These are phyloP conservation scores for Oplegnathus fasciatus DNA, from an alignment of 2,113 vertebrate species.

Conservation along the genomic window DNA sequence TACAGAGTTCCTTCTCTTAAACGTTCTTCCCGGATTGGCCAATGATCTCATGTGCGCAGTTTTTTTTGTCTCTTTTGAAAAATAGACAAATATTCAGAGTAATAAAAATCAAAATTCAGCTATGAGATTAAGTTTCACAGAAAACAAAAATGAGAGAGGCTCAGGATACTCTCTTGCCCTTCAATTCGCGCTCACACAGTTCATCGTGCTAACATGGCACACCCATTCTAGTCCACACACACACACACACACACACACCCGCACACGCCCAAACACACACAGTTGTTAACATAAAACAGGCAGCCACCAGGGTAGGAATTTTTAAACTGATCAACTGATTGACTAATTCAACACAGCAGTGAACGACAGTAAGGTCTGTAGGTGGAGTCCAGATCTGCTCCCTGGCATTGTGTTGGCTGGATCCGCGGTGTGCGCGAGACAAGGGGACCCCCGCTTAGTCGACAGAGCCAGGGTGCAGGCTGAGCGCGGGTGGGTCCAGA, in stretches of 20 bases:
- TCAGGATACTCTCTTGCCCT: constrained; percentile 43
- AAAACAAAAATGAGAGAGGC: constrained; percentile 52
- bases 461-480: constrained; percentile 96
- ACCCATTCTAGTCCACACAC: constrained; percentile 34
- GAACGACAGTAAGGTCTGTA: constrained; percentile 75
- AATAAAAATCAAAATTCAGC: constrained; percentile 63
- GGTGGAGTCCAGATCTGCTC: constrained; percentile 77
- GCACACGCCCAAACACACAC: constrained; percentile 23
- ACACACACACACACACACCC: constrained; percentile 26
- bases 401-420: constrained; percentile 71
- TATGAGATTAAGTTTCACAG: constrained; percentile 64
- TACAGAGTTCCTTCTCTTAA: constrained; percentile 73
- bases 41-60: constrained; percentile 46
- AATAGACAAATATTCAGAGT: constrained; percentile 71
- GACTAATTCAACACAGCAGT: constrained; percentile 78
- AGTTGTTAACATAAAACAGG: constrained; percentile 66
- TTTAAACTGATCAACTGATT: constrained; percentile 71
- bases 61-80: constrained; percentile 56
- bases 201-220: constrained; percentile 48
- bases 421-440: constrained; percentile 42
- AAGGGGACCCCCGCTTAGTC: constrained; percentile 84
- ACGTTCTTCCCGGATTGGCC: constrained; percentile 66
- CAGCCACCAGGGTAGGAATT: constrained; percentile 67
- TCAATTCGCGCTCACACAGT: constrained; percentile 40
- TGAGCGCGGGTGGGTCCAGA: constrained; percentile 95